Evolutionary conservation across 2,888 invertebrate genomes (phyloP), one percentile per base, ranked within the genome.

Genomic region (Melanophora roralis): DNA sequence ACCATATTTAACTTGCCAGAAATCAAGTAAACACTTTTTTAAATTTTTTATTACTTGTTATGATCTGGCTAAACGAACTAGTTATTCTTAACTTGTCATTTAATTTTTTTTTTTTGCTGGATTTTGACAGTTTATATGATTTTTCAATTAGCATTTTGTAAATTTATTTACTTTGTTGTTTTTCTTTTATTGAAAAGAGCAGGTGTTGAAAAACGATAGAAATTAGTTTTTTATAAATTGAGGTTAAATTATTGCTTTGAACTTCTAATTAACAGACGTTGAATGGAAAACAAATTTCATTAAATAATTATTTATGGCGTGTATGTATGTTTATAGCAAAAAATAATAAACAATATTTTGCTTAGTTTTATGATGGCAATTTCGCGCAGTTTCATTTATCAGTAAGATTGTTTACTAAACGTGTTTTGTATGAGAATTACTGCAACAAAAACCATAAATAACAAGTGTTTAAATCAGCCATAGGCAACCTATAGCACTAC

Each of bases 161-260:
- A 19, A 6, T 40, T 53, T 23, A 45, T 32, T 19, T 34, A 55
- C 38, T 32, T n/a, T 27, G 27, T 5, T 27, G 3, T 27, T 23
- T 11, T 34, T n/a, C 9, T 0, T 1, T 11, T 11, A 36, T 6
- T 3, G 2, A 36, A 38, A 5, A n/a, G n/a, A 60, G 34, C 51
- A 51, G 60, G 60, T 62, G 59, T 71, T 51, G 9, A n/a, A 38
- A 38, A 38, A 38, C 38, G n/a, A 38, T 38, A 38, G n/a, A 0
- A 38, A 38, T 38, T 11, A n/a, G n/a, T 38, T 38, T 27, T n/a
- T 27, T 16, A 45, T 27, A 71, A 60, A 60, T 45, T 21, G 57
- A 49, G 73, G 73, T 65, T 74, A 65, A 65, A 34, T 65, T 47
- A 74, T 27, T 65, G 55, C 47, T 74, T 74, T 74, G 73, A 74